Conservation (phyloP, 2,113 vertebrate genomes). For the Irena cyanogastra region DNA sequence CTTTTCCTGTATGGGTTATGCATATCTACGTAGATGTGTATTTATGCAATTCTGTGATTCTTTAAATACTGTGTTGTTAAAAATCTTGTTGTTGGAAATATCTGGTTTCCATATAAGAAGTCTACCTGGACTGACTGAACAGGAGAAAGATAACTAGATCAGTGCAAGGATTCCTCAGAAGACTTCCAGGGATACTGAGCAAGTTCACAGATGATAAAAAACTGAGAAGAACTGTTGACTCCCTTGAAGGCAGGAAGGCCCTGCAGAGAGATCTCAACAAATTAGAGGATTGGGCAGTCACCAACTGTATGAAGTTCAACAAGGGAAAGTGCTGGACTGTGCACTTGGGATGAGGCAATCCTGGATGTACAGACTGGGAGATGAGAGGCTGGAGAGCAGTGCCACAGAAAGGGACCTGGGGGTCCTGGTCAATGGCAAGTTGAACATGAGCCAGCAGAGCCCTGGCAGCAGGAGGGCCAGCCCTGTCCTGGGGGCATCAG, state of each 20-base stretch:
- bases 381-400: rapidly evolving
- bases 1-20: background rate
- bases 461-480: background rate
- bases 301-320: background rate
- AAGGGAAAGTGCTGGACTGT: background rate
- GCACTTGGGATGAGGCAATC: background rate
- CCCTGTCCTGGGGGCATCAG: background rate
- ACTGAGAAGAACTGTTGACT: background rate
- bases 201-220: background rate
- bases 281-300: background rate
- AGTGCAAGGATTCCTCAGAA: background rate
- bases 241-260: background rate
- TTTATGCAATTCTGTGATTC: background rate
- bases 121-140: background rate
- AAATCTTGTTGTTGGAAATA: background rate
- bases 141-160: background rate
- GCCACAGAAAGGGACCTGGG: rapidly evolving
- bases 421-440: rapidly evolving
- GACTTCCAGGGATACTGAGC: background rate
- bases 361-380: background rate
- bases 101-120: background rate
- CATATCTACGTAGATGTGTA: background rate
- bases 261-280: background rate
- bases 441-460: background rate
- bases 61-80: background rate